Base-by-base conservation (phyloP, 92 coral and sea anemone species). In the Actinernus sp. region DNA sequence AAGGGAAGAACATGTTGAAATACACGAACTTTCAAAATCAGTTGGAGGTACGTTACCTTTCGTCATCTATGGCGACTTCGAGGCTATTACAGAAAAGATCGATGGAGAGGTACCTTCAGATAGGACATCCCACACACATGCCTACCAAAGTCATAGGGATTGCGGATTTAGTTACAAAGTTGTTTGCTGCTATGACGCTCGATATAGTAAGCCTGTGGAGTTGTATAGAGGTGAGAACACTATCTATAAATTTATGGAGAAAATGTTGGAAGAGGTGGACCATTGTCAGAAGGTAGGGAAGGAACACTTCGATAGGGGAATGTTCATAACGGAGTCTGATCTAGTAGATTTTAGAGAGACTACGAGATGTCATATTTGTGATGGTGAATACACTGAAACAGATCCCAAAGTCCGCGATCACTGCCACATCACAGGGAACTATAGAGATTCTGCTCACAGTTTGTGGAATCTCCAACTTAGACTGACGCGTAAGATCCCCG, bases 401-500 rank as follows among this genome's bases (percentile, higher is more conserved):
- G 49, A 31, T n/a, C n/a, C n/a, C n/a, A n/a, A n/a, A n/a, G n/a
- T n/a, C n/a, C n/a, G n/a, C n/a, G n/a, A n/a, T 30, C 66, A 55
- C 26, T 70, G 57, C 40, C 78, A 70, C 25, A 16, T 70, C 5
- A 57, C 66, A 21, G 66, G 66, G 1, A 56, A 70, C 21, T 55
- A 38, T 32, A 26, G 78, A 4, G 78, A 66, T 10, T 56, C 65
- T 7, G 66, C 63, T 2, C 78, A 55, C 34, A 27, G 24, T 10
- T 24, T 1, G 1, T 70, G 66, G 36, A 70, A 70, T 26, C 18
- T 44, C n/a, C 39, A 31, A 12, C 31, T 69, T 28, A 54, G 60
- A 26, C 44, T 71, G 10, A 58, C 46, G n/a, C n/a, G n/a, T n/a
- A 55, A 46, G n/a, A 72, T 72, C 1, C 69, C 69, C 2, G 79